Evolutionary conservation across 2,888 invertebrate genomes (phyloP), one percentile per base, ranked within the genome.

Genomic region (Apoda limacodes): DNA sequence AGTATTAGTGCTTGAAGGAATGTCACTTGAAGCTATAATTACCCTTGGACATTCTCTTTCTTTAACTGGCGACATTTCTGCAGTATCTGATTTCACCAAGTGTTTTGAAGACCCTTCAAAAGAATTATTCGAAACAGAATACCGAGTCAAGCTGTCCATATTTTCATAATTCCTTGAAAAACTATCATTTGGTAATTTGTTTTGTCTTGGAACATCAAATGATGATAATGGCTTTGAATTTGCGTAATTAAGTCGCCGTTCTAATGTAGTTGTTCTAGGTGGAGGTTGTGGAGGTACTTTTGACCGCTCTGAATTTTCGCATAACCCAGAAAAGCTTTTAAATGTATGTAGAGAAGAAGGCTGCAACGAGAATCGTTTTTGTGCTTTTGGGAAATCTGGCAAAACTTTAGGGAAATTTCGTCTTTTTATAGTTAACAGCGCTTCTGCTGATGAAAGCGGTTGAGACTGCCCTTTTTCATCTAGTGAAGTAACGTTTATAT

Each of bases 321-420:
- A 37, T 45, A 49, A 60, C 30, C 55, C 58, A 5, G 48, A 43
- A 38, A 51, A 67, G 28, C 61, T 56, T 32, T 66, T 55, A 46
- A 80, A 80, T 37, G 66, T 67, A 60, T 76, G 72, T 32, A 80
- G 57, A 32, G 60, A 44, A 4, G 70, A 69, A 3, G 85, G 85
- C 40, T 88, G 89, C 57, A 89, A 67, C 2, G 88, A 88, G 31
- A 87, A 66, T n/a, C 88, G 67, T 49, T 88, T 88, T 50, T 82
- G 80, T 20, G 65, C 48, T 46, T 66, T 76, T 2, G 86, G 85
- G 46, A 89, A 84, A 61, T 92, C 92, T n/a, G 93, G 93, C 17
- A 93, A 59, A 2, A 93, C 93, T 81, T 93, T 93, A 0, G 93
- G 93, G 54, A 88, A 93, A 56, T 92, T 93, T 45, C 90, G 78